Conservation (phyloP, 2,113 vertebrate species). For the Xiphophorus hellerii region DNA sequence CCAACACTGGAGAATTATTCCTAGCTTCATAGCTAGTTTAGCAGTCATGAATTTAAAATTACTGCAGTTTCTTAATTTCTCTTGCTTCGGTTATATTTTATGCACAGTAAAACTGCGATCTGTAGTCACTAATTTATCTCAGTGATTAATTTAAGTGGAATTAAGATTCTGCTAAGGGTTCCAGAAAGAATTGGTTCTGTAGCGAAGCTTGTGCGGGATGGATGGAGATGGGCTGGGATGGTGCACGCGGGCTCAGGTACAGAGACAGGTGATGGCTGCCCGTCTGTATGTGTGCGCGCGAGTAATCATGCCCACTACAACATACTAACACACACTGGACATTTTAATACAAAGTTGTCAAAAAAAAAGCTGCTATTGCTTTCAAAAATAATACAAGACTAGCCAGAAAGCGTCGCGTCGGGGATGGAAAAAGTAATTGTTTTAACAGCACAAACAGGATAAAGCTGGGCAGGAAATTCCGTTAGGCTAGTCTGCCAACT, state of each 20-base stretch:
- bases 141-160: background rate
- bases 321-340: constrained; percentile 2
- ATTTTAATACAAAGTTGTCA: background rate
- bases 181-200: background rate
- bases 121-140: too few species aligned
- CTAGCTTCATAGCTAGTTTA: too few species aligned
- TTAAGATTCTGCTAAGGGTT: background rate
- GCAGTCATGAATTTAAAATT: too few species aligned
- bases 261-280: constrained; percentile 55
- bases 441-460: constrained; percentile 21
- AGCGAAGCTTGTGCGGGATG: background rate
- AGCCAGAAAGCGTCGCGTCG: background rate
- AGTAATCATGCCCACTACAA: constrained; percentile 9
- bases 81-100: too few species aligned
- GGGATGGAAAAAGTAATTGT: background rate
- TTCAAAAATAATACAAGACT: background rate
- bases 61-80: too few species aligned
- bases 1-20: too few species aligned
- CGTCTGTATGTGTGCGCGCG: too few species aligned
- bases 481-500: constrained; percentile 44
- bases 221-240: constrained; percentile 12
- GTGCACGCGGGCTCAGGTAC: constrained; percentile 47
- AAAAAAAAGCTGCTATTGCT: too few species aligned
- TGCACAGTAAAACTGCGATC: too few species aligned
- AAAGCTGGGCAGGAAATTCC: constrained; percentile 57